Evolutionary conservation across 1,140 invertebrate genomes (phyloP), one percentile per base, ranked within the genome.

Genomic region (Trichonephila clavata): DNA sequence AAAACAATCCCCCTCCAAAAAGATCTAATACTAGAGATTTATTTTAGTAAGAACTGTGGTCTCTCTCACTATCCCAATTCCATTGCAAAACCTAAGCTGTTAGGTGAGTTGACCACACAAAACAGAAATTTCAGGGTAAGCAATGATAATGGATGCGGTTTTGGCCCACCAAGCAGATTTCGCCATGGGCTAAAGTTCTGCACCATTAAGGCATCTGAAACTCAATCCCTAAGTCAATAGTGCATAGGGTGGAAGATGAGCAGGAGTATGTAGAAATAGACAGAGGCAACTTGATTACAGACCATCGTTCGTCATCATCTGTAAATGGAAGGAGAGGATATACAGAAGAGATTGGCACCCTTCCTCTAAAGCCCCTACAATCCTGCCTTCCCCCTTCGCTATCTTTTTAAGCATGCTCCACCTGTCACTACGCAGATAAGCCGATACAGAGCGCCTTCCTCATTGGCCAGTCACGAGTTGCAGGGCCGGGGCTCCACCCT

Each of bases 371-470:
- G 57, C 86, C 86, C 63, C 32, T 57, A 68, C 86, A 88, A 60
- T 90, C 65, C 71, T n/a, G 71, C 63, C 84, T 60, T 60, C 16
- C 24, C 81, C 90, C 61, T 61, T 14, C 43, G 6, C 90, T 43
- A 61, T 71, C 81, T 84, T 63, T 92, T 92, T 92, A 92, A 92
- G 91, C 91, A 92, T 86, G 91, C 91, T 86, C 92, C 92, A 93
- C 92, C 92, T 93, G 92, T 93, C 92, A 92, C 91, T 92, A 92
- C 81, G 83, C 91, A 93, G 92, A 93, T 93, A 93, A 93, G 92
- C 92, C 92, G 92, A 92, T 92, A 92, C 91, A 80, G 84, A 60
- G 92, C 92, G 84, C 84, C 84, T 63, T 93, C 86, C 92, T 92
- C 92, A 93, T 93, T 93, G 92, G 92, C 92, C 86, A 80, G 92